Evolutionary conservation across 2,113 vertebrate species (phyloP).

Genomic region (Sturnus vulgaris): DNA sequence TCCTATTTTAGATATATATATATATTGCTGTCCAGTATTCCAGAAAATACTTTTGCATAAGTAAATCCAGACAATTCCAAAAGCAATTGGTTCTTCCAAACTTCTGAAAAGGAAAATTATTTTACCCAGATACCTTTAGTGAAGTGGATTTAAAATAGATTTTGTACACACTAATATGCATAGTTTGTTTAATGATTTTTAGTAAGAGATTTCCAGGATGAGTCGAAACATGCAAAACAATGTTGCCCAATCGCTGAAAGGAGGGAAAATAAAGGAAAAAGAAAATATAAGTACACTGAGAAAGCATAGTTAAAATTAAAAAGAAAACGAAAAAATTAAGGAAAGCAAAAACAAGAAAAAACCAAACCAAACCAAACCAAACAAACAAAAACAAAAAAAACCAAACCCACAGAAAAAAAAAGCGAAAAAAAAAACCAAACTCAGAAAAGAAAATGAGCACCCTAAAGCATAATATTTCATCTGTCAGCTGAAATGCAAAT

Average conservation of each 20-base stretch:
- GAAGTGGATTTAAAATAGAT: not conserved
- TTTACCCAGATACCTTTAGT: not conserved
- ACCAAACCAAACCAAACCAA: no score
- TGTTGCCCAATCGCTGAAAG: not conserved
- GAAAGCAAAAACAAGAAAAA: not conserved
- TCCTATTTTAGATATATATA: not conserved
- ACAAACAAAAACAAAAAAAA: no score
- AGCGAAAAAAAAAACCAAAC: not conserved
- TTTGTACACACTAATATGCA: fast-evolving
- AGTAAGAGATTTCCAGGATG: not conserved
- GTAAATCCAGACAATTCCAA: not conserved
- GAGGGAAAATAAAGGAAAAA: not conserved
- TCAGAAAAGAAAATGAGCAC: not conserved
- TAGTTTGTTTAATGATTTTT: not conserved
- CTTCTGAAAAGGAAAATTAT: not conserved
- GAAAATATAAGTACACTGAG: not conserved
- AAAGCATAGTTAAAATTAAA: not conserved
- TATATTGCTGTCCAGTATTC: not conserved
- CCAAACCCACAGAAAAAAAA: not conserved
- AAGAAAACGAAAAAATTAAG: not conserved
- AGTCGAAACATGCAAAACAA: not conserved
- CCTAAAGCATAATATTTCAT: not conserved
- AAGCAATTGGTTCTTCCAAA: not conserved
- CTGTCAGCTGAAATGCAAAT: not conserved
- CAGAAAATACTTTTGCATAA: not conserved